Base-by-base conservation (phyloP, 2,888 invertebrate species). In the Craniophora ligustri region DNA sequence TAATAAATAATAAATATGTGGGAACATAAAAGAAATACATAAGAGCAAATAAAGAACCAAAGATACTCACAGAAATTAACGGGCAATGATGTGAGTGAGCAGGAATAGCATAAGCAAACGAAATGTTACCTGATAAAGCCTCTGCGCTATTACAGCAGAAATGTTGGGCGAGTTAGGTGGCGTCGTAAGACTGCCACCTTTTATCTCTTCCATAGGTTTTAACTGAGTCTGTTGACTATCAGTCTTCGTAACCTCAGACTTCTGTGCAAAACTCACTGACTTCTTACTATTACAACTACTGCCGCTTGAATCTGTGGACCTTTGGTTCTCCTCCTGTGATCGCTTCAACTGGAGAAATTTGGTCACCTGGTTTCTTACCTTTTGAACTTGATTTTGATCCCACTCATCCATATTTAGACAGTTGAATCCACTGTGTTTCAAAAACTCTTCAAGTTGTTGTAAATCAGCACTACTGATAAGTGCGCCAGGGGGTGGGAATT, bases 141-240 rank as follows among this genome's bases (percentile, higher is more conserved):
- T 94, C 76, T 94, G 94, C 71, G 93, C 92, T 80, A 95, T 94
- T 49, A 90, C 86, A 72, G 94, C 94, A 39, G 96, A 96, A 67
- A 96, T 95, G 86, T 96, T 96, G 39, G 96, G 96, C 34, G 96
- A 96, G 85, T 96, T 96, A 62, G 96, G 96, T 56, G 96, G 96
- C 58, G 96, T 96, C 32, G 94, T 89, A 55, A 95, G 89, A 74
- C 74, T 83, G 50, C 81, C 84, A 60, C 86, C 87, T 75, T 92
- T 91, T 45, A 94, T 87, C 64, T 94, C 92, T 67, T 94, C 94
- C 79, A 92, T 93, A 68, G 92, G 91, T 84, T 92, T 93, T 69
- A 88, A 87, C 72, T 86, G 89, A 80, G 86, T 93, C 72, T 89
- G 93, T 69, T 82, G 83, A 57, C 78, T 82, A 74, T 86, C 87